Evolutionary conservation across 64 coral and sea anemone genomes (phyloP).

Genomic region (Orbicella faveolata): DNA sequence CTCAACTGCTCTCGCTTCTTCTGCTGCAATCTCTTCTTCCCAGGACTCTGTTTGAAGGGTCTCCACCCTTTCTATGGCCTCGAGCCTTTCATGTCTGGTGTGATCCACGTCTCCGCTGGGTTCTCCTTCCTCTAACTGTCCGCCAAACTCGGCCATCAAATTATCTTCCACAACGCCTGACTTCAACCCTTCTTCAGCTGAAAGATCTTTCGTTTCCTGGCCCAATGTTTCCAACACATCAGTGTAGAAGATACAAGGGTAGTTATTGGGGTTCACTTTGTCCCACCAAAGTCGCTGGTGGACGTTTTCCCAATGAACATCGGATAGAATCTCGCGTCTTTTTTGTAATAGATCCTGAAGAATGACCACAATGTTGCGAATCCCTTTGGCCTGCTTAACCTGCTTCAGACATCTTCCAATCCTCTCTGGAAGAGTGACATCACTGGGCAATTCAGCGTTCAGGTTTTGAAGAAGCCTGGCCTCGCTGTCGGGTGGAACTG

Average conservation of each 20-base stretch:
- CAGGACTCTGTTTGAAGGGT: not conserved
- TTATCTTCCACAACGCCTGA: not conserved
- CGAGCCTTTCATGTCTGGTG: not conserved
- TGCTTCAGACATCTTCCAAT: slow-evolving; percentile 13
- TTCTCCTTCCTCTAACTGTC: not conserved
- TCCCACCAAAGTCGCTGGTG: not conserved
- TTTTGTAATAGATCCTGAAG: slow-evolving; percentile 21
- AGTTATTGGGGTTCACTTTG: not conserved
- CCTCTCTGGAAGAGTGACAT: not conserved
- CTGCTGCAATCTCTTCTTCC: not conserved
- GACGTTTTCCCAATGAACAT: slow-evolving; percentile 54
- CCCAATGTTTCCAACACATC: not conserved
- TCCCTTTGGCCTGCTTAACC: slow-evolving; percentile 6
- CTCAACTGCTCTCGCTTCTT: not conserved
- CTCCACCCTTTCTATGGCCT: slow-evolving; percentile 9
- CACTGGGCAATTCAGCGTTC: not conserved
- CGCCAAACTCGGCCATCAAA: not conserved
- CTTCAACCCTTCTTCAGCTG: not conserved
- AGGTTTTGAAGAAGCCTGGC: slow-evolving; percentile 31
- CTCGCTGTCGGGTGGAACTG: slow-evolving; percentile 36
- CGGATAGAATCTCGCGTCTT: slow-evolving; percentile 33
- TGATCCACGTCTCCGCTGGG: not conserved
- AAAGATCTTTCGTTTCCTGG: not conserved
- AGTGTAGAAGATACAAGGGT: not conserved
- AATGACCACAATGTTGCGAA: slow-evolving; percentile 29